phyloP scores from a whole-genome alignment of 2,113 vertebrate genomes.

The Prolemur simus region DNA sequence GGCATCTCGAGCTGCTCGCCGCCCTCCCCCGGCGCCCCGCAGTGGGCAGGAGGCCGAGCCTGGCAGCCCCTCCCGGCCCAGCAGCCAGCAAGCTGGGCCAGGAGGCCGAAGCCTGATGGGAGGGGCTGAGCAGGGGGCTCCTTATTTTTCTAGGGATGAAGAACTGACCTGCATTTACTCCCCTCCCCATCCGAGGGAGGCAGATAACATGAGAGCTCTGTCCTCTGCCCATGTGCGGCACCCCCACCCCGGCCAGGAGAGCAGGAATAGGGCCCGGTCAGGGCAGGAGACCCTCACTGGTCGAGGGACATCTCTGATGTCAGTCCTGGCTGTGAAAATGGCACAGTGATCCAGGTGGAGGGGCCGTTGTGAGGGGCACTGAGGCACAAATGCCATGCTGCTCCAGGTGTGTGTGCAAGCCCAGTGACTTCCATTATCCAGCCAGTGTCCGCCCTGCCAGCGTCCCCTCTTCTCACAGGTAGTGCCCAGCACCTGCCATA shows the following conservation, averaged over 20 bases:
- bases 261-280: neutral
- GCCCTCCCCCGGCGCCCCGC: constrained; percentile 80
- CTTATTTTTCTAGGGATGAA: neutral
- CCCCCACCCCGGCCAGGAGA: neutral
- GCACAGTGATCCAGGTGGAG: neutral
- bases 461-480: neutral
- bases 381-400: neutral
- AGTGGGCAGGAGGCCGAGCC: constrained; percentile 81
- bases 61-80: constrained; percentile 74
- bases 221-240: neutral
- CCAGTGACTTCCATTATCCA: neutral
- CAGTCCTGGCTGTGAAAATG: constrained; percentile 25
- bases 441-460: neutral
- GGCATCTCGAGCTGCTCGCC: constrained; percentile 76
- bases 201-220: neutral
- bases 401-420: neutral
- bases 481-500: neutral
- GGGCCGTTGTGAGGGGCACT: neutral
- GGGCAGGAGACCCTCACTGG: neutral
- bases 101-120: constrained; percentile 72
- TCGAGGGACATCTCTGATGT: constrained; percentile 7
- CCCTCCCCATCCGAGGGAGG: neutral
- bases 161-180: constrained; percentile 41
- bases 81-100: constrained; percentile 78
- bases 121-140: constrained; percentile 66